Evolutionary conservation across 2,797 vertebrate genomes (phyloP), one percentile per base, ranked within the genome.

Genomic region (Enteromius treurensis): DNA sequence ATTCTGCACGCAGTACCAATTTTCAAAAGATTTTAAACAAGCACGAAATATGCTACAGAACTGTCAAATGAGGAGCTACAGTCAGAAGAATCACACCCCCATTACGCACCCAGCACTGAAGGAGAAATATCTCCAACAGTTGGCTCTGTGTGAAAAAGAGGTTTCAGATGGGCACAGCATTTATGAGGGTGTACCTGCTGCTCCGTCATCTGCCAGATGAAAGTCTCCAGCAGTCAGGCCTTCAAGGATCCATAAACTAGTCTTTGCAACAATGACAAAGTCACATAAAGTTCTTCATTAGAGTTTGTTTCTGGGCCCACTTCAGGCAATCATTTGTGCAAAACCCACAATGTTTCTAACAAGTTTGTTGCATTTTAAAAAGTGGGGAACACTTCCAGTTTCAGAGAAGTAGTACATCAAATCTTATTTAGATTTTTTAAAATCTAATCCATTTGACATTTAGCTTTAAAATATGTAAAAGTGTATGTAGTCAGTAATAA

Each of bases 181-280:
- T 65, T 74, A 65, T n/a, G 37, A 80, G 53, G 73, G 11, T 47
- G 8, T 65, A 69, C 73, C 79, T 71, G 67, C 71, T 77, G 79
- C 11, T 37, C 34, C n/a, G 1, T 71, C 67, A 85, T 81, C 71
- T 77, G 70, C 79, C 49, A 62, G 40, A 75, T 32, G 29, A 77
- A 81, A 70, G 79, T 15, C 42, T 68, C 29, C 74, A 47, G 26
- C 37, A 58, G 62, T 67, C n/a, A 71, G 42, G 14, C 17, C 26
- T 47, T 69, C 34, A 53, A 69, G 58, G 77, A 75, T 65, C 62
- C 42, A 14, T 58, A 47, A 32, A 77, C 58, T 29, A 71, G 23
- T 42, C 42, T 45, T 49, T 47, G 8, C 32, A 32, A 34, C 62
- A 65, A 34, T 32, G 15, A 65, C 64, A 32, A 65, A 65, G 32